Evolutionary conservation across 2,888 invertebrate species (phyloP), one percentile per base, ranked within the genome.

Genomic region (Teinopalpus imperialis): DNA sequence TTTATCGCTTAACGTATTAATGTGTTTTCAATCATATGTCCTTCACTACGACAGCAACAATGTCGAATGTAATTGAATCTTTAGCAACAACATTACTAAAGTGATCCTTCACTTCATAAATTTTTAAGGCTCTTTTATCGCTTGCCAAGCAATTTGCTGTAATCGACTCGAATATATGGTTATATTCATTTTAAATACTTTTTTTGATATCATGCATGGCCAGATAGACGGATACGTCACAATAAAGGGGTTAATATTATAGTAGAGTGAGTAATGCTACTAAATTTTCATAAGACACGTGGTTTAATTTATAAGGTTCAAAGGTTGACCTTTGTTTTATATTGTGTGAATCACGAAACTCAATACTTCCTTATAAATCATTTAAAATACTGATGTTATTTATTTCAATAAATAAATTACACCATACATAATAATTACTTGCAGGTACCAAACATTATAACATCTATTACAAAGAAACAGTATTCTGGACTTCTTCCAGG

Each of bases 311-410:
- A 60, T n/a, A n/a, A n/a, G n/a, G n/a, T n/a, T n/a, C n/a, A n/a
- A n/a, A n/a, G n/a, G n/a, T 62, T 78, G 74, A 82, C 80, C 81
- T 78, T 75, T 80, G 75, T 69, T 67, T 67, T 56, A 56, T 57
- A 51, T 55, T 55, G 51, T 53, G 51, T 81, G 78, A 81, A 57
- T 80, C 76, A 81, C 63, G 52, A 37, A 45, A 49, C 51, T 51
- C 49, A 53, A 48, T 48, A 18, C 24, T 10, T 24, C 24, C 14
- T 26, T 6, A 14, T 26, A 3, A 10, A 20, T 26, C 26, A 32
- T 27, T 24, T 31, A 32, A 9, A 3, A 4, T n/a, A 31, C 8
- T 16, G 16, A 16, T 16, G 16, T 16, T 4, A 16, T 16, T 2
- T 16, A 6, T 9, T 43, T 39, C 9, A n/a, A n/a, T n/a, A n/a